Percentiles rank a stretch among this genome's conserved stretches.
Conservation (phyloP, 2,113 vertebrate species). For the Megaleporinus macrocephalus region DNA sequence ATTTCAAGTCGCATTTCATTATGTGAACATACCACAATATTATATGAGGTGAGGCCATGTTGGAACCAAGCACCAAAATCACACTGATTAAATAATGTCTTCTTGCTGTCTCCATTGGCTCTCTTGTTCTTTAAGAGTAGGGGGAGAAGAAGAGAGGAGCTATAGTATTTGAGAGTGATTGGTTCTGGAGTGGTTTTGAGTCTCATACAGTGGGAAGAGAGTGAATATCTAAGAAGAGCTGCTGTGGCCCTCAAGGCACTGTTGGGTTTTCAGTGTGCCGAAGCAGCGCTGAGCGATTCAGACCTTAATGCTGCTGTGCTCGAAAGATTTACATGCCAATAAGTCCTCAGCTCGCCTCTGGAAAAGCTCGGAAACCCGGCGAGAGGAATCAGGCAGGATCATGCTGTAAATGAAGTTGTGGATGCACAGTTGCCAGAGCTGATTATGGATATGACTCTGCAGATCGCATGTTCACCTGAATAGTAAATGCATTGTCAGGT, state of each 20-base stretch:
- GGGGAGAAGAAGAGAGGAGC: constrained; percentile 3
- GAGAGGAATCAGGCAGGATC: constrained; percentile 1
- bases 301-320: not conserved
- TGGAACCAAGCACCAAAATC: too few relatives aligned
- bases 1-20: too few relatives aligned
- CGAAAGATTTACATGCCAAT: not conserved
- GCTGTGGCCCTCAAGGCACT: constrained; percentile 1
- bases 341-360: not conserved
- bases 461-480: not conserved
- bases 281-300: not conserved
- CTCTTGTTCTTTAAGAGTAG: not conserved
- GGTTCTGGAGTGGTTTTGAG: constrained; percentile 26
- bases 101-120: not conserved
- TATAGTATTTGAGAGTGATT: constrained; percentile 11
- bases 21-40: too few relatives aligned
- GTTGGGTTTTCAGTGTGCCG: constrained; percentile 1
- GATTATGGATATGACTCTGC: not conserved
- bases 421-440: not conserved
- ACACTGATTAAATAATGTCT: not conserved
- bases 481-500: not conserved
- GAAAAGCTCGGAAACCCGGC: not conserved
- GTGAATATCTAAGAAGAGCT: constrained; percentile 3
- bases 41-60: too few relatives aligned
- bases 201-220: not conserved
- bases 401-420: not conserved